Evolutionary conservation across 2,888 invertebrate genomes (phyloP).

Genomic region (Drosophila peninsularis): DNA sequence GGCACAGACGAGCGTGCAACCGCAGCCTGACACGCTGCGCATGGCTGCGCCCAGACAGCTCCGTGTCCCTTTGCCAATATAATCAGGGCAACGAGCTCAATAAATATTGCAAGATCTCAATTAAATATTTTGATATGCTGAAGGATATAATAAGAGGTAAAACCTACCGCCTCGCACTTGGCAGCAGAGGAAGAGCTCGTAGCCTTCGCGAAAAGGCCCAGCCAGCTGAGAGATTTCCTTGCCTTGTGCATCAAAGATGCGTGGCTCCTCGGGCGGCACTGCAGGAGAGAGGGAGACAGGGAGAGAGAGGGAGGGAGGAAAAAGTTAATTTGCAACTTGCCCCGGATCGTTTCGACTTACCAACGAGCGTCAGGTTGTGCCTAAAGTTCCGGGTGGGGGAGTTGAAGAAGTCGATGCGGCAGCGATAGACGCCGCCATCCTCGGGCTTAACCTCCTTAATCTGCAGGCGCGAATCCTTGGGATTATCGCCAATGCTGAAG

Average conservation of each 20-base stretch:
- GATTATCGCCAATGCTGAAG: conserved; percentile 90
- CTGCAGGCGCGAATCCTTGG: conserved; percentile 90
- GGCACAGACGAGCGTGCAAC: conserved; percentile 4
- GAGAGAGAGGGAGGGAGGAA: conserved; percentile 1
- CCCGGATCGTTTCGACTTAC: conserved; percentile 86
- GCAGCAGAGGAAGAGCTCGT: conserved; percentile 92
- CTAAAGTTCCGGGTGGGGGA: conserved; percentile 94
- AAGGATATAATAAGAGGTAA: no score
- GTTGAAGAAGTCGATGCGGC: conserved; percentile 94
- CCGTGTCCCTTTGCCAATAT: no score
- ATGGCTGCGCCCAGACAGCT: neutral
- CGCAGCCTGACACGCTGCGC: conserved; percentile 10
- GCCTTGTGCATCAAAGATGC: conserved; percentile 93
- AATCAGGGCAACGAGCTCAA: no score
- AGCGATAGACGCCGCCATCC: conserved; percentile 94
- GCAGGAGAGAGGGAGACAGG: conserved; percentile 3
- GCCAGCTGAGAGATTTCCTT: conserved; percentile 91
- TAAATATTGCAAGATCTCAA: no score
- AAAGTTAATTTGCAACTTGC: neutral
- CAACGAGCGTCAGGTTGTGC: conserved; percentile 94
- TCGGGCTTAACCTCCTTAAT: conserved; percentile 89
- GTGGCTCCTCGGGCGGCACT: conserved; percentile 93
- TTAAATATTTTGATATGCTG: no score
- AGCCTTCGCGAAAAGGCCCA: conserved; percentile 94
- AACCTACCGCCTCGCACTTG: conserved; percentile 93